Percentiles rank a stretch among this genome's conserved stretches.
phyloP scores from a whole-genome alignment of 2,888 invertebrate genomes.

The Hedya salicella region DNA sequence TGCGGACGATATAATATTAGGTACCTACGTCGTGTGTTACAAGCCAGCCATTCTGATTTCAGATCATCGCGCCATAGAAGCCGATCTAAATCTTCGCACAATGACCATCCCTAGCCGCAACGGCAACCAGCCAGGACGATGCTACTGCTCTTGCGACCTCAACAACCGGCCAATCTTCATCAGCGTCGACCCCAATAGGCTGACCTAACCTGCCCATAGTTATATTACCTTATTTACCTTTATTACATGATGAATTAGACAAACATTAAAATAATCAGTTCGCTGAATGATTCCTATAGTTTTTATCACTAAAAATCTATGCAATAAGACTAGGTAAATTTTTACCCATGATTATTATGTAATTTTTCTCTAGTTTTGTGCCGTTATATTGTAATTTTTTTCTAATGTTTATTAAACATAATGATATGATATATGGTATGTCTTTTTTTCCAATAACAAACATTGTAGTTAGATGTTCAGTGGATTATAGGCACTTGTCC shows the following conservation, averaged over 20 bases:
- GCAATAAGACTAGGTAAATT: not conserved
- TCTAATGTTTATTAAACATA: slow-evolving; percentile 1
- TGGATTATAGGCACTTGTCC: no score
- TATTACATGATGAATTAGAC: no score
- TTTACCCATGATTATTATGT: not conserved
- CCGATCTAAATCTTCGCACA: slow-evolving; percentile 51
- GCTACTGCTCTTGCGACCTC: slow-evolving; percentile 58
- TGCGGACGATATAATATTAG: no score
- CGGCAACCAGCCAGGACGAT: slow-evolving; percentile 48
- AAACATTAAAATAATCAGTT: no score
- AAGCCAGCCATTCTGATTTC: slow-evolving; percentile 24
- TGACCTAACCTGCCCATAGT: slow-evolving; percentile 15
- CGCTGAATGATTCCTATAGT: no score
- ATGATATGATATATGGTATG: not conserved
- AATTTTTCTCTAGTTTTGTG: not conserved
- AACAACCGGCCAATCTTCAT: slow-evolving; percentile 55
- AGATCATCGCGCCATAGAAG: slow-evolving; percentile 49
- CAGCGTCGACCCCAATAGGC: slow-evolving; percentile 46
- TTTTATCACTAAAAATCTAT: no score
- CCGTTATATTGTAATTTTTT: slow-evolving; percentile 3
- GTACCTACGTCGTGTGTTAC: no score
- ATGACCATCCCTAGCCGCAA: slow-evolving; percentile 48
- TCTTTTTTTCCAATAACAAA: no score
- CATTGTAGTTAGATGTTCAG: no score
- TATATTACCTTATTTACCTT: not conserved